phyloP scores from a whole-genome alignment of 2,113 vertebrate species.

The Peromyscus leucopus region DNA sequence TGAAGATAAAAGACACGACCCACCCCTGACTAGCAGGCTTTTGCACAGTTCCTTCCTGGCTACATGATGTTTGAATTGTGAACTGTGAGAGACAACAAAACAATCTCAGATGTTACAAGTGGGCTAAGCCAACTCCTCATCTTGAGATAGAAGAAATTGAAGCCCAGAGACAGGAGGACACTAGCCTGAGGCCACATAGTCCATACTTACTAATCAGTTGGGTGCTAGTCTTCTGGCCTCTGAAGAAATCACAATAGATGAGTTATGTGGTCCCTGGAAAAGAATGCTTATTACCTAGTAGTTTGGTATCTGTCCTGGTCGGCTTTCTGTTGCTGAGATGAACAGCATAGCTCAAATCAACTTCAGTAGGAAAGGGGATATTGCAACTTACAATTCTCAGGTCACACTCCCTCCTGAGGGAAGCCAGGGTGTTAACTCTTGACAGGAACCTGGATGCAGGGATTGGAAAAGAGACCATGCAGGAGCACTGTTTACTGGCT shows the following conservation, averaged over 20 bases:
- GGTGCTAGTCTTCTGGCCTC: not conserved
- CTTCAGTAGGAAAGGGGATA: not conserved
- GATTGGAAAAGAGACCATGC: too few relatives aligned
- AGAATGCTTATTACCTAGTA: not conserved
- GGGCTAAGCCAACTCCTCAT: not conserved
- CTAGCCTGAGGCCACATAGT: not conserved
- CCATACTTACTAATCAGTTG: not conserved
- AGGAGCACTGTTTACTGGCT: not conserved
- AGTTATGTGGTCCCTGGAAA: rapidly evolving
- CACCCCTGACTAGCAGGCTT: not conserved
- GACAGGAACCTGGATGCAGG: not conserved
- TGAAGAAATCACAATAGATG: rapidly evolving
- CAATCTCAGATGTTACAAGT: not conserved
- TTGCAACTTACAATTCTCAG: not conserved
- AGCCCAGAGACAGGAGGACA: not conserved
- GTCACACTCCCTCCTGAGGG: not conserved
- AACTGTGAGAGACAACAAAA: not conserved
- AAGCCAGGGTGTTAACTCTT: not conserved
- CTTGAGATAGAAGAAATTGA: not conserved
- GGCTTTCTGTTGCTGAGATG: not conserved
- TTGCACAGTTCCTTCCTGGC: not conserved
- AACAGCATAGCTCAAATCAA: not conserved
- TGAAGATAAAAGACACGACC: not conserved
- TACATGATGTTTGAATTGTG: too few relatives aligned
- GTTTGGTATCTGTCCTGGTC: constrained; percentile 5